Conservation (phyloP, 2,888 invertebrate genomes). For the Scaptomyza tumidula region DNA sequence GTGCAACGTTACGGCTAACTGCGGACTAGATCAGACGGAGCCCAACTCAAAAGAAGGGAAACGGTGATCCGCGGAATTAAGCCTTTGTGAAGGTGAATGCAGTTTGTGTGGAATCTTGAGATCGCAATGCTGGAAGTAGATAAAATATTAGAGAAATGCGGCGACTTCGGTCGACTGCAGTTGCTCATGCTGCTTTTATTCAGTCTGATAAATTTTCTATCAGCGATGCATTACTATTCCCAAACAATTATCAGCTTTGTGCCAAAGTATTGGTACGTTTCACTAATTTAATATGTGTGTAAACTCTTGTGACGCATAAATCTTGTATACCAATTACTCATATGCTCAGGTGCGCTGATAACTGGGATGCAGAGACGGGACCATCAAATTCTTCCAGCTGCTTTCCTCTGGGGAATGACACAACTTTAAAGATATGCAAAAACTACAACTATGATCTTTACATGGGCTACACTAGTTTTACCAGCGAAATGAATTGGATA, state of each 20-base stretch:
- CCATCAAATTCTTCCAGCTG: conserved; percentile 61
- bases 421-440: conserved; percentile 72
- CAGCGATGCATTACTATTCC: conserved; percentile 87
- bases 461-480: conserved; percentile 86
- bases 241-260: conserved; percentile 87
- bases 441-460: conserved; percentile 86
- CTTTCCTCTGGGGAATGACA: conserved; percentile 36
- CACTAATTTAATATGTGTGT: rapidly evolving
- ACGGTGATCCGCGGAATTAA: not conserved
- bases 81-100: conserved; percentile 7
- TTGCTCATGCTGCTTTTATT: conserved; percentile 85
- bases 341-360: conserved; percentile 71
- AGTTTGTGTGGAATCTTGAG: conserved; percentile 11
- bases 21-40: not conserved
- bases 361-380: conserved; percentile 10
- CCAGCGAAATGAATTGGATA: conserved; percentile 88
- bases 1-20: conserved; percentile 10
- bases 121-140: conserved; percentile 83
- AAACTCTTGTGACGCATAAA: conserved; percentile 10
- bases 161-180: conserved; percentile 86
- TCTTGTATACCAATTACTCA: conserved; percentile 5
- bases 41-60: too few relatives aligned
- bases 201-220: conserved; percentile 86
- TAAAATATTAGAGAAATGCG: conserved; percentile 85
- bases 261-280: conserved; percentile 85